These are phyloP conservation scores for Hozukius guyotensis DNA, from an alignment of 2,797 vertebrate genomes.

Conservation along the genomic window DNA sequence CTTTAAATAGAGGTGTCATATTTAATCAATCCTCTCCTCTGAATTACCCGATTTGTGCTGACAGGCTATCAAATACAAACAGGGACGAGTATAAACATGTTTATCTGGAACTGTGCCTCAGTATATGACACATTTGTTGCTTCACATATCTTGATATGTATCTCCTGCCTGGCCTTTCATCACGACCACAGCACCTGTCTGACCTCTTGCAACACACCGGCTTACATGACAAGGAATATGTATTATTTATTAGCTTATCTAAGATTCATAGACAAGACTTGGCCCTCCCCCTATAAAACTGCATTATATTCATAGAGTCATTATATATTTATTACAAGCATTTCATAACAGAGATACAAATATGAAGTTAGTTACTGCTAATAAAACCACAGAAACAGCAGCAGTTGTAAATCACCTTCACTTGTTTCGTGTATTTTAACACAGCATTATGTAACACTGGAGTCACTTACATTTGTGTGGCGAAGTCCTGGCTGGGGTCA, in stretches of 20 bases:
- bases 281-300: neutral
- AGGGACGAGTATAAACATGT: slow-evolving; percentile 33
- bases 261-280: neutral
- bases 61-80: neutral
- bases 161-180: slow-evolving; percentile 12
- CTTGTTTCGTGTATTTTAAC: slow-evolving; percentile 7
- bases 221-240: neutral
- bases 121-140: slow-evolving; percentile 12
- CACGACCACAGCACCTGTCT: slow-evolving; percentile 5
- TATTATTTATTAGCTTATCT: neutral
- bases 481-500: slow-evolving; percentile 97
- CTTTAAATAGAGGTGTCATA: neutral
- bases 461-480: slow-evolving; percentile 95
- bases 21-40: slow-evolving; percentile 1
- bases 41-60: neutral
- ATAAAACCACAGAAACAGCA: neutral
- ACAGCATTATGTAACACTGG: slow-evolving; percentile 23
- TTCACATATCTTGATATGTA: slow-evolving; percentile 23
- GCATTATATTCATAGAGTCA: neutral
- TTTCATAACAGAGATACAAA: neutral
- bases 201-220: slow-evolving; percentile 20
- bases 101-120: slow-evolving; percentile 24
- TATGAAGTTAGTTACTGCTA: neutral
- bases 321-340: neutral
- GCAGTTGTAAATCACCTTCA: slow-evolving; percentile 2